phyloP scores from a whole-genome alignment of 2,113 vertebrate species.

The Beaufortia kweichowensis region DNA sequence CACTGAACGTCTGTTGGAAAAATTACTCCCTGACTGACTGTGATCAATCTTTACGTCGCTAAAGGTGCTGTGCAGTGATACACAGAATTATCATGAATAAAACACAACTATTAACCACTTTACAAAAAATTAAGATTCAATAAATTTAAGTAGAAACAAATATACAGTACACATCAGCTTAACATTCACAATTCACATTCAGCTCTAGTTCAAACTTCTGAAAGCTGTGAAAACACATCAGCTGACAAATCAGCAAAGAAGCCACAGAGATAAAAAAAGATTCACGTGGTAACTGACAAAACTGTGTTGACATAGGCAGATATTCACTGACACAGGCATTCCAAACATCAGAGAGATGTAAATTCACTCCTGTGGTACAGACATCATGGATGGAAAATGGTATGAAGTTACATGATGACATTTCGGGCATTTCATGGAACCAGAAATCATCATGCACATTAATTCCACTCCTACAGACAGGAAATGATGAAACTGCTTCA shows the following conservation, averaged over 20 bases:
- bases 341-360: conserved; percentile 9
- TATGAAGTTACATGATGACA: background rate
- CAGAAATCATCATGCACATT: background rate
- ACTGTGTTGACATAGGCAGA: conserved; percentile 27
- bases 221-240: background rate
- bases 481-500: too few species aligned
- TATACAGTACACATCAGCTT: background rate
- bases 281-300: conserved; percentile 21
- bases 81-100: too few species aligned
- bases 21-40: too few species aligned
- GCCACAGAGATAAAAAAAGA: background rate
- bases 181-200: background rate
- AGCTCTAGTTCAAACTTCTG: background rate
- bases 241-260: background rate
- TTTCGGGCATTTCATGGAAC: background rate
- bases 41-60: too few species aligned
- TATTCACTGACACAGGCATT: background rate
- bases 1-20: too few species aligned
- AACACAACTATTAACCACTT: too few species aligned
- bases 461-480: too few species aligned
- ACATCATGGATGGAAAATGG: background rate
- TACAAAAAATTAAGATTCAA: too few species aligned
- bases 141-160: too few species aligned
- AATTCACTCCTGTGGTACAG: conserved; percentile 5
- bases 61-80: too few species aligned